Conservation (phyloP, 2,797 vertebrate species). For the Coluber constrictor region DNA sequence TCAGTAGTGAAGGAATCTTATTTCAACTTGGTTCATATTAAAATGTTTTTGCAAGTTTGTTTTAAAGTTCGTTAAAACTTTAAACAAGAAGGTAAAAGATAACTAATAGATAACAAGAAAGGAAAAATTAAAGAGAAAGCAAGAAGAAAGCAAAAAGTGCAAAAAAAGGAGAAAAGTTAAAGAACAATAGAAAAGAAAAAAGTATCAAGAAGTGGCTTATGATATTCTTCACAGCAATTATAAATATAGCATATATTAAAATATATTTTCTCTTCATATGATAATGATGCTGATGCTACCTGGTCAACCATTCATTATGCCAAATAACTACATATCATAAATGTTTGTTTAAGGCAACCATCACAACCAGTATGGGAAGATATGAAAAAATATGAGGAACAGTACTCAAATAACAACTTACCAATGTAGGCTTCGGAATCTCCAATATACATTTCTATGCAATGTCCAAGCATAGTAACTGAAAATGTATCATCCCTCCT, state of each 20-base stretch:
- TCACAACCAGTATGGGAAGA: not conserved
- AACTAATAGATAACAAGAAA: not conserved
- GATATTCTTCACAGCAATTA: not conserved
- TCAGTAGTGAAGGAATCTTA: not conserved
- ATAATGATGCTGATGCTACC: not conserved
- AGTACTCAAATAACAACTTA: constrained; percentile 63
- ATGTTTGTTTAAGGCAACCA: not conserved
- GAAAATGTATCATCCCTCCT: constrained; percentile 98
- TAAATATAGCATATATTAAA: not conserved
- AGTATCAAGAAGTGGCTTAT: not conserved
- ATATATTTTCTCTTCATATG: not conserved
- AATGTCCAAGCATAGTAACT: constrained; percentile 98
- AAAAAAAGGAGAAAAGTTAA: not conserved
- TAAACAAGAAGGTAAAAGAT: not conserved
- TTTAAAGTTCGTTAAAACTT: not conserved
- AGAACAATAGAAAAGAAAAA: not conserved
- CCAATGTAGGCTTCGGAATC: constrained; percentile 97
- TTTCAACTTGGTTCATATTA: not conserved
- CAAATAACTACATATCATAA: constrained; percentile 11
- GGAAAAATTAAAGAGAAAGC: not conserved
- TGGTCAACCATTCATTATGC: constrained; percentile 12
- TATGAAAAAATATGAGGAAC: not conserved
- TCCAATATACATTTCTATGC: constrained; percentile 99
- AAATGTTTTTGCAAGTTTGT: not conserved
- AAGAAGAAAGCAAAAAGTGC: not conserved